Conservation (phyloP, 92 coral and sea anemone species). For the Isaurus tuberculatus region DNA sequence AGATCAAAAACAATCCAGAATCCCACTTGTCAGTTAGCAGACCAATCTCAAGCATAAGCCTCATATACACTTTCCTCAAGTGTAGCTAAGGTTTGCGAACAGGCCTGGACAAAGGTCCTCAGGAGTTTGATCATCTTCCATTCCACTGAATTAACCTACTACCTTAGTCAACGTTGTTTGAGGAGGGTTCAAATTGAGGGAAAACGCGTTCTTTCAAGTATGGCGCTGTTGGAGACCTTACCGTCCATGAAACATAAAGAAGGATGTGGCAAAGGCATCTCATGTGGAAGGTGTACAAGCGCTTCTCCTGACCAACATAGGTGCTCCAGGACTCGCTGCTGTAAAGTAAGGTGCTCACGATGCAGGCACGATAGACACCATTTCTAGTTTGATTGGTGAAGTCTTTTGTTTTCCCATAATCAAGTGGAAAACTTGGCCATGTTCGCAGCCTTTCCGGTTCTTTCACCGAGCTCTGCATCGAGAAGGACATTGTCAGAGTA, state of each 20-base stretch:
- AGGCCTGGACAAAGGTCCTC: background rate
- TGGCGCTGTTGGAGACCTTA: background rate
- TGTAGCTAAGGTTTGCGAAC: too few species aligned
- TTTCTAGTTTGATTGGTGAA: background rate
- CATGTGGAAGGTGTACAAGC: background rate
- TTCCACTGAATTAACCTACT: background rate
- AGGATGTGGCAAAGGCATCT: background rate
- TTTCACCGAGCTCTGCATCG: background rate
- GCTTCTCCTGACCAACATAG: background rate
- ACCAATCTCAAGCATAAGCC: too few species aligned
- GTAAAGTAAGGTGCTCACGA: background rate
- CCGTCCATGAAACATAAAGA: background rate
- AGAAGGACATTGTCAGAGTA: background rate
- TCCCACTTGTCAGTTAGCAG: too few species aligned
- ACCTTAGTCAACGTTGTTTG: background rate
- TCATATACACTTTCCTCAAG: too few species aligned
- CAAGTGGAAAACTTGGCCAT: background rate
- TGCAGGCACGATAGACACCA: background rate
- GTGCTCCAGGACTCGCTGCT: background rate
- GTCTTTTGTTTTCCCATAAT: background rate
- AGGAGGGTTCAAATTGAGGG: background rate
- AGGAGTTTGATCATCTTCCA: background rate
- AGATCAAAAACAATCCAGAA: too few species aligned
- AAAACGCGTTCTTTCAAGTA: background rate
- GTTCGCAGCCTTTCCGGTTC: background rate